A percentile compares a stretch with the other conserved stretches of the same genome.
These are phyloP conservation scores for Listronotus oregonensis DNA, from an alignment of 1,140 invertebrate genomes.

Conservation along the genomic window DNA sequence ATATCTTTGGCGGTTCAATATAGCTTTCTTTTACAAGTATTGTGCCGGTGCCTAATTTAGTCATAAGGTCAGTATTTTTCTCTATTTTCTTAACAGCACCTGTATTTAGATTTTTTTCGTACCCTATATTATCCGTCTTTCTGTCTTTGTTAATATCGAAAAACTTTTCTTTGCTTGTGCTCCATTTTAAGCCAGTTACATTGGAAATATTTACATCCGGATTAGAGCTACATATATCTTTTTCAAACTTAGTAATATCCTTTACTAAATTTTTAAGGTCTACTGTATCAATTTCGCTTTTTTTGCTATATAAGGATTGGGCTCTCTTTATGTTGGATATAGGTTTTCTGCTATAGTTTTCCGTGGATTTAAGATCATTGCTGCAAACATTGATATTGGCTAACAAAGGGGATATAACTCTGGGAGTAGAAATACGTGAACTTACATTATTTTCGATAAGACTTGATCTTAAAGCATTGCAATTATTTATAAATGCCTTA, in stretches of 20 bases:
- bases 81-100: constrained; percentile 37
- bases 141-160: constrained; percentile 39
- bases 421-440: constrained; percentile 25
- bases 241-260: constrained; percentile 41
- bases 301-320: constrained; percentile 33
- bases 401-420: constrained; percentile 29
- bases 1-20: constrained; percentile 58
- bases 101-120: constrained; percentile 39
- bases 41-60: constrained; percentile 50
- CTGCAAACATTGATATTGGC: constrained; percentile 37
- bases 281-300: constrained; percentile 27
- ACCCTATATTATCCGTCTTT: constrained; percentile 41
- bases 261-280: constrained; percentile 40
- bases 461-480: constrained; percentile 33
- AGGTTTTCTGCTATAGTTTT: constrained; percentile 32
- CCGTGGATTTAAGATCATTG: constrained; percentile 34
- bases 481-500: constrained; percentile 29
- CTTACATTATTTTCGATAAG: constrained; percentile 24
- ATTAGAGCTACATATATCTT: constrained; percentile 37
- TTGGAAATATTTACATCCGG: constrained; percentile 27
- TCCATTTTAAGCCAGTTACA: constrained; percentile 48
- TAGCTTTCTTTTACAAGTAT: constrained; percentile 58
- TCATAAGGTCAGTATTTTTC: constrained; percentile 28
- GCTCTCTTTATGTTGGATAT: constrained; percentile 39
- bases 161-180: constrained; percentile 50